phyloP scores from a whole-genome alignment of 1,140 invertebrate species.

The Muscidifurax raptorellus region DNA sequence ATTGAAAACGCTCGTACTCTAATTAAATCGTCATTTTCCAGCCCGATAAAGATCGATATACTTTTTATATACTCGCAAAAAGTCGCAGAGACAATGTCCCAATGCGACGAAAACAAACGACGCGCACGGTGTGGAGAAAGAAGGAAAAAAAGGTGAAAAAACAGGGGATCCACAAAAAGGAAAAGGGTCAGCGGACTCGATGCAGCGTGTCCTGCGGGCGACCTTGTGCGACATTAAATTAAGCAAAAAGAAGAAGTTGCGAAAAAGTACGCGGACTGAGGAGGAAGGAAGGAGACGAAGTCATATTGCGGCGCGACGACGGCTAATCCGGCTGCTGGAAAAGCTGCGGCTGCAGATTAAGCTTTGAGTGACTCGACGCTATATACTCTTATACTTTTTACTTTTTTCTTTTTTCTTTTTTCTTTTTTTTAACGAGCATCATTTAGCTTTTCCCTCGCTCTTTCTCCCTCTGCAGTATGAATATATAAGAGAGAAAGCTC shows the following conservation, averaged over 20 bases:
- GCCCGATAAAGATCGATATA: neutral
- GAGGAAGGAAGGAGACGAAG: neutral
- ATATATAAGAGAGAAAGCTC: neutral
- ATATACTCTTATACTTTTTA: too few relatives aligned
- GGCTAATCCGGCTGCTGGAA: neutral
- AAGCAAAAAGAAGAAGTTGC: neutral
- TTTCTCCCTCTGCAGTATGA: too few relatives aligned
- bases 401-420: neutral
- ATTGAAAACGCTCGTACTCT: neutral
- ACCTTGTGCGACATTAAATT: neutral
- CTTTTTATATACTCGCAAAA: neutral
- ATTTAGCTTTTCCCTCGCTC: neutral
- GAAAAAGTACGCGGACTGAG: neutral
- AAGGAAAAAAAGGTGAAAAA: neutral
- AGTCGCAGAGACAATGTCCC: neutral
- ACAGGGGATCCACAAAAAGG: neutral
- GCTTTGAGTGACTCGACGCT: neutral
- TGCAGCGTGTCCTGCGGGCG: neutral
- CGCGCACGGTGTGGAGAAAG: neutral
- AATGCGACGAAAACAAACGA: conserved; percentile 35
- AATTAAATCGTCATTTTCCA: neutral
- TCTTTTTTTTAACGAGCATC: neutral
- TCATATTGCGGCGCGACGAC: neutral
- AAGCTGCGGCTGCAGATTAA: neutral
- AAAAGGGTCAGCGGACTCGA: too few relatives aligned